Conservation (phyloP, 2,797 vertebrate genomes). For the Cuniculus paca region DNA sequence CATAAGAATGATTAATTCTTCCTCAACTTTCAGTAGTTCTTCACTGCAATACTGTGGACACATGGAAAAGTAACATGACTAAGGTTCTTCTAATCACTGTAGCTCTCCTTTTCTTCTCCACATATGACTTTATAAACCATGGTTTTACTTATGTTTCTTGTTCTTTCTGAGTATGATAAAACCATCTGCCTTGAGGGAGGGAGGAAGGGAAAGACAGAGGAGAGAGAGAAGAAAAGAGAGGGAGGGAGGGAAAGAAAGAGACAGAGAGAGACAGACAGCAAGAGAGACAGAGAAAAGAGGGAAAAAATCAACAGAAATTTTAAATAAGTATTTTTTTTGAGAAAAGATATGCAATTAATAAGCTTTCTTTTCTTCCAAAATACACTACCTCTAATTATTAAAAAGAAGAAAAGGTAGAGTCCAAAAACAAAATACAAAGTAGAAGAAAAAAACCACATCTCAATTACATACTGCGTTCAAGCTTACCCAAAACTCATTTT, state of each 20-base stretch:
- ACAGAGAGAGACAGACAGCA: not conserved
- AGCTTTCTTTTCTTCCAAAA: slow-evolving; percentile 51
- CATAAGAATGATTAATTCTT: not conserved
- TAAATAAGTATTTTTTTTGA: not conserved
- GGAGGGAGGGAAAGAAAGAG: not conserved
- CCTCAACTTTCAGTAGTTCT: not conserved
- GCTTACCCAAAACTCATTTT: slow-evolving; percentile 11
- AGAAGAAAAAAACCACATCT: not conserved
- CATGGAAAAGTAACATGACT: not conserved
- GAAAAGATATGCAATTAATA: not conserved
- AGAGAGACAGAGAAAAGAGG: not conserved
- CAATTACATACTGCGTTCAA: not conserved
- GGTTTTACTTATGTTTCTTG: not conserved
- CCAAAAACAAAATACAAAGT: not conserved
- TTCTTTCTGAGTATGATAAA: not conserved
- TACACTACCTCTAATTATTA: not conserved
- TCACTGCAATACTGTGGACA: not conserved
- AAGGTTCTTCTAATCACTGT: not conserved
- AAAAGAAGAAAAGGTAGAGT: slow-evolving; percentile 30
- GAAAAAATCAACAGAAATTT: slow-evolving; percentile 7
- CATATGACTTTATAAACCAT: not conserved
- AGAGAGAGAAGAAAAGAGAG: not conserved
- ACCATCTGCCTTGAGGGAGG: not conserved
- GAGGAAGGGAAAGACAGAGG: not conserved
- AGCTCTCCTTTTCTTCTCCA: not conserved